A percentile compares a stretch with the other conserved stretches of the same genome.
phyloP scores from a whole-genome alignment of 2,797 vertebrate genomes.

The Graptemys geographica region DNA sequence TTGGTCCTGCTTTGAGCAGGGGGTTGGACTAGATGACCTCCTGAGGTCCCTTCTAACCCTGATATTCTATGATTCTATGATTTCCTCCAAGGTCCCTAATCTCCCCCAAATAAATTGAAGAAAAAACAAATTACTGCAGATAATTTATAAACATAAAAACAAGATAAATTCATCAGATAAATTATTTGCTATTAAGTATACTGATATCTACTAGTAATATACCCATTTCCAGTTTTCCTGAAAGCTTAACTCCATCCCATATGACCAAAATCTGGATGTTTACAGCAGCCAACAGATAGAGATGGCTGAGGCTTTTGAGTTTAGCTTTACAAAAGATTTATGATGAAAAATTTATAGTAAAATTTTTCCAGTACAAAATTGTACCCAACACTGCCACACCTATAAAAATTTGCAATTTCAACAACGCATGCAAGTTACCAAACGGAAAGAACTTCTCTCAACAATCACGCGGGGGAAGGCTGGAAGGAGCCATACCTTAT shows the following conservation, averaged over 20 bases:
- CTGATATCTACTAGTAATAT: not conserved
- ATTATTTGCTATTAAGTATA: not conserved
- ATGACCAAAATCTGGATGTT: constrained; percentile 2
- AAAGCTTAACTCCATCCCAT: constrained; percentile 34
- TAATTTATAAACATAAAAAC: not conserved
- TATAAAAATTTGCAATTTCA: constrained; percentile 2
- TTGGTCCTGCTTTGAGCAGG: no score
- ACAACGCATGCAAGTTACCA: constrained; percentile 5
- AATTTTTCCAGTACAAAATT: not conserved
- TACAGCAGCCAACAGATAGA: constrained; percentile 23
- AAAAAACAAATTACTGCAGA: not conserved
- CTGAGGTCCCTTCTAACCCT: no score
- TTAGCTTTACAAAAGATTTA: constrained; percentile 13
- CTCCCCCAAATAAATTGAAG: not conserved
- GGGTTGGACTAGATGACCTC: no score
- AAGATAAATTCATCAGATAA: not conserved
- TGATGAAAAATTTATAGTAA: not conserved
- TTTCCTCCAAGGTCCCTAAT: not conserved
- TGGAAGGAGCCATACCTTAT: not conserved
- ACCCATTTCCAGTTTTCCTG: constrained; percentile 18
- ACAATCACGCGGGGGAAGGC: not conserved
- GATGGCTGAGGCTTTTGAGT: not conserved
- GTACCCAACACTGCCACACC: not conserved
- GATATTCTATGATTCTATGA: no score
- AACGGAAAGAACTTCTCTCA: constrained; percentile 18